Conservation (phyloP, 2,888 invertebrate species). For the Limenitis camilla region DNA sequence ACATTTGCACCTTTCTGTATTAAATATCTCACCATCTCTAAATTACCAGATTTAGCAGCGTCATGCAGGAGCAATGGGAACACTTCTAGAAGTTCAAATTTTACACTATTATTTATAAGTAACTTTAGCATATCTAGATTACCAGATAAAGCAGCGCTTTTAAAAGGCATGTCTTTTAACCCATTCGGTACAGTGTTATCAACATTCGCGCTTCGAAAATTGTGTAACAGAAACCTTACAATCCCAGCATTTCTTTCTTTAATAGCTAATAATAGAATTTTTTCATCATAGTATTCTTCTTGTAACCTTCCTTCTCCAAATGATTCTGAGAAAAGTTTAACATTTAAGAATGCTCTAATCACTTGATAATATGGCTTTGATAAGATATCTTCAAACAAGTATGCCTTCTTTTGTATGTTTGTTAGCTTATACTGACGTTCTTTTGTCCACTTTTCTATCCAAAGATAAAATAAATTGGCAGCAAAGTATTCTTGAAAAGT, state of each 20-base stretch:
- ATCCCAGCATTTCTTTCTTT: background rate
- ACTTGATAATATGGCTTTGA: background rate
- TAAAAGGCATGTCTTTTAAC: no score
- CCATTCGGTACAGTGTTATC: no score
- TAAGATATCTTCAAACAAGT: background rate
- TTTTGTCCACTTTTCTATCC: background rate
- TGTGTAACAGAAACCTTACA: background rate
- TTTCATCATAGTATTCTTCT: background rate
- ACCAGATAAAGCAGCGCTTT: background rate
- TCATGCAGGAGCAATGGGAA: background rate
- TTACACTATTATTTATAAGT: background rate
- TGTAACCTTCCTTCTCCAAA: background rate
- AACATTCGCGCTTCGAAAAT: background rate
- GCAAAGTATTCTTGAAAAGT: conserved; percentile 3
- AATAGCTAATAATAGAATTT: background rate
- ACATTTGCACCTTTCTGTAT: background rate
- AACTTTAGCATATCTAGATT: background rate
- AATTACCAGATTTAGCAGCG: background rate
- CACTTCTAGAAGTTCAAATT: background rate
- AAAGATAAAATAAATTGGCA: background rate
- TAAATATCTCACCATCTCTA: background rate
- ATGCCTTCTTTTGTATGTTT: background rate
- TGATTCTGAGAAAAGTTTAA: background rate
- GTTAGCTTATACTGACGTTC: background rate
- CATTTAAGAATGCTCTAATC: background rate